Evolutionary conservation across 2,113 vertebrate species (phyloP).

Genomic region (Ellobius talpinus): DNA sequence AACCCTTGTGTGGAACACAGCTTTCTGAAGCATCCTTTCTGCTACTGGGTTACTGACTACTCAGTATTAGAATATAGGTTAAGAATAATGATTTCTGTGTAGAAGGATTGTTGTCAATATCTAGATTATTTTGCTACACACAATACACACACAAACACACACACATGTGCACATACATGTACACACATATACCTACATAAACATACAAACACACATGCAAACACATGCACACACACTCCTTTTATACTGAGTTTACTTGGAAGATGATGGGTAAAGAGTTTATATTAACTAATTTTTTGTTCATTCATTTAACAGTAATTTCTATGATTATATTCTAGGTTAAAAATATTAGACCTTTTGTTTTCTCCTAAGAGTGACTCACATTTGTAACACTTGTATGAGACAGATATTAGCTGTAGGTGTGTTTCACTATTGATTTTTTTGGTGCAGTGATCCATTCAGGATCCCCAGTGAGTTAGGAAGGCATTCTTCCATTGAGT

Average conservation of each 20-base stretch:
- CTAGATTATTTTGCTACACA: background rate
- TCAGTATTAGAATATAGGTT: background rate
- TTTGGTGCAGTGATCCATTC: background rate
- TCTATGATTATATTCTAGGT: background rate
- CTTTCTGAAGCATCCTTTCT: background rate
- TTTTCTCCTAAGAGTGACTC: slow-evolving; percentile 16
- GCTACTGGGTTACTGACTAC: background rate
- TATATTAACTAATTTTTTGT: slow-evolving; percentile 8
- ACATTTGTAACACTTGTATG: background rate
- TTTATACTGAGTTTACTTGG: slow-evolving; percentile 18
- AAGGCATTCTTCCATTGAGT: background rate
- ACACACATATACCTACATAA: background rate
- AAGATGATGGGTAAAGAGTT: slow-evolving; percentile 39
- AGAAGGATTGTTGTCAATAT: slow-evolving; percentile 17
- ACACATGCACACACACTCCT: background rate
- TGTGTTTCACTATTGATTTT: background rate
- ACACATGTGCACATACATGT: background rate
- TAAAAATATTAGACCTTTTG: background rate
- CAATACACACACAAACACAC: background rate
- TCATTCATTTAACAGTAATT: background rate
- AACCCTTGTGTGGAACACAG: background rate
- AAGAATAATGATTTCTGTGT: background rate
- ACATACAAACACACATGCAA: background rate
- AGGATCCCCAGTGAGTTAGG: background rate
- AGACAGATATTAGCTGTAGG: background rate